These are phyloP conservation scores for Gnatocerus cornutus DNA, from an alignment of 2,888 invertebrate species.

Conservation along the genomic window DNA sequence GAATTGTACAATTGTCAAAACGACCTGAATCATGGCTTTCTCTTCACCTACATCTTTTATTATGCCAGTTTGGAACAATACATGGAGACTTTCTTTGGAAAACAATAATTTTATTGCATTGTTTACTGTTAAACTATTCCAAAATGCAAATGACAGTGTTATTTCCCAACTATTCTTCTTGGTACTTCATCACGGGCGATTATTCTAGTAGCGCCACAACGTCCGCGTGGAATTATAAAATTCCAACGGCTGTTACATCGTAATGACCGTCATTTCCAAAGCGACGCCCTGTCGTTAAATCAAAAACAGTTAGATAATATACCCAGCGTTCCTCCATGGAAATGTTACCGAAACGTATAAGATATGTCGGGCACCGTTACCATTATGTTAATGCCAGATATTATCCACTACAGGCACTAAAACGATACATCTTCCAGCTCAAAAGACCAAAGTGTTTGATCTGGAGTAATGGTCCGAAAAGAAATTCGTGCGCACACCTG, in stretches of 20 bases:
- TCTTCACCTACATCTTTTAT: conserved; percentile 9
- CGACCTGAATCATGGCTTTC: conserved; percentile 9
- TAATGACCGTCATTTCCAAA: conserved; percentile 40
- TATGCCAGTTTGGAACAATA: conserved; percentile 13
- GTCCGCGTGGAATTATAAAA: conserved; percentile 29
- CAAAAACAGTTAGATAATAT: conserved; percentile 39
- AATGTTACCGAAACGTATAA: conserved; percentile 41
- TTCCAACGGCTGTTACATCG: conserved; percentile 27
- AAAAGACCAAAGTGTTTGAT: background rate
- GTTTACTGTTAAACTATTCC: conserved; percentile 15
- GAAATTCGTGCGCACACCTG: too few species aligned
- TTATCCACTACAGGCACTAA: conserved; percentile 16
- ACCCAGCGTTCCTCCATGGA: conserved; percentile 20
- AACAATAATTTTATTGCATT: conserved; percentile 35
- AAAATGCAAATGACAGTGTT: conserved; percentile 25
- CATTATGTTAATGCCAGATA: conserved; percentile 33
- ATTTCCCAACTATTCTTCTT: conserved; percentile 13
- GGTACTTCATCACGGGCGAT: conserved; percentile 1
- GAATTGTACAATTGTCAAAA: conserved; percentile 7
- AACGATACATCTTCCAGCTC: background rate
- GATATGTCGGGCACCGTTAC: conserved; percentile 36
- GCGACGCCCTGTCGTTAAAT: conserved; percentile 41
- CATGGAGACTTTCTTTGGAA: conserved; percentile 24
- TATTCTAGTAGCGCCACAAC: conserved; percentile 27
- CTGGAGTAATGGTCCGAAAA: too few species aligned